A percentile compares a stretch with the other conserved stretches of the same genome.
These are phyloP conservation scores for Nymphalis c-album DNA, from an alignment of 2,888 invertebrate genomes.

Conservation along the genomic window DNA sequence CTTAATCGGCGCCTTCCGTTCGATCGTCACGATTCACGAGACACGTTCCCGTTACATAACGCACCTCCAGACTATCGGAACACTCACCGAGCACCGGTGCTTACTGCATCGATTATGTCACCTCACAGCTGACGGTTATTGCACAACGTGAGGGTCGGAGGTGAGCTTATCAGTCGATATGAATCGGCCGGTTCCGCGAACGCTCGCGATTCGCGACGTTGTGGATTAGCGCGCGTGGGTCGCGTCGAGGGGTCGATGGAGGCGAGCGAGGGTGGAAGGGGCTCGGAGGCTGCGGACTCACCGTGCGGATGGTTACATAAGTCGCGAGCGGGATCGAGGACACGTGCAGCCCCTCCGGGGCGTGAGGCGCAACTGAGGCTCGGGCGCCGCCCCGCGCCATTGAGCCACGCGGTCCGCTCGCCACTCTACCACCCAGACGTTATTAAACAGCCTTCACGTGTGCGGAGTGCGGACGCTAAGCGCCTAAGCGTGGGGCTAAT, in stretches of 20 bases:
- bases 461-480: conserved; percentile 40
- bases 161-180: conserved; percentile 55
- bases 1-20: conserved; percentile 15
- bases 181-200: conserved; percentile 41
- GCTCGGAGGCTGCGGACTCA: conserved; percentile 75
- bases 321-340: conserved; percentile 69
- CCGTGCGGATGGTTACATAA: conserved; percentile 80
- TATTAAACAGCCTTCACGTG: conserved; percentile 73
- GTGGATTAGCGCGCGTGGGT: conserved; percentile 49
- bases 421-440: conserved; percentile 61
- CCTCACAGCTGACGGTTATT: conserved; percentile 71
- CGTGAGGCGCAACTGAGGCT: conserved; percentile 73
- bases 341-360: conserved; percentile 76
- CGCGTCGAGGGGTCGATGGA: conserved; percentile 54
- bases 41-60: conserved; percentile 70
- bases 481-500: conserved; percentile 53
- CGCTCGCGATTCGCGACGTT: conserved; percentile 44
- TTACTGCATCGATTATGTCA: conserved; percentile 79
- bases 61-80: conserved; percentile 65
- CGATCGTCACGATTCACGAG: conserved; percentile 8
- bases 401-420: conserved; percentile 57
- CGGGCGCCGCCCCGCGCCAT: conserved; percentile 76
- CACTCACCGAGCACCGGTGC: conserved; percentile 69
- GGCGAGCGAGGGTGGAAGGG: conserved; percentile 59
- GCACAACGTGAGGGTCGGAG: conserved; percentile 55